Conservation (phyloP, 2,113 vertebrate genomes). For the Alouatta palliata region DNA sequence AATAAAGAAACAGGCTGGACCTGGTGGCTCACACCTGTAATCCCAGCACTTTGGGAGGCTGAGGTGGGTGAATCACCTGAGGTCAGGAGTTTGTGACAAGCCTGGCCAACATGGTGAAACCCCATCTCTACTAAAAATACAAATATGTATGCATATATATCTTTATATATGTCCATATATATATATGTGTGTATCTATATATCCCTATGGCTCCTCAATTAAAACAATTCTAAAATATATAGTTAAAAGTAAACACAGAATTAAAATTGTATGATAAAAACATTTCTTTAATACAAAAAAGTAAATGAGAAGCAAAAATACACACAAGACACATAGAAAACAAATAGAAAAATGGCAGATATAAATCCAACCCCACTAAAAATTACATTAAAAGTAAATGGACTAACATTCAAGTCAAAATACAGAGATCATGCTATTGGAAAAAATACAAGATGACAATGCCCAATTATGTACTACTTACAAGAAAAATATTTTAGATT, state of each 20-base stretch:
- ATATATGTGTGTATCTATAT: no score
- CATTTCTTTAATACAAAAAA: background rate
- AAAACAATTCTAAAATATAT: background rate
- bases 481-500: background rate
- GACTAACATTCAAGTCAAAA: background rate
- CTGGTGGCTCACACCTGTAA: no score
- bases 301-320: background rate
- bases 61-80: no score
- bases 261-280: background rate
- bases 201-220: background rate
- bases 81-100: no score
- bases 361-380: background rate
- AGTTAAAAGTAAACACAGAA: background rate
- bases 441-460: background rate
- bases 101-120: no score
- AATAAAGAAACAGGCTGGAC: no score
- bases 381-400: background rate
- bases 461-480: background rate
- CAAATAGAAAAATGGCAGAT: background rate
- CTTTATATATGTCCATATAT: no score
- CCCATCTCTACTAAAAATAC: no score
- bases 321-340: background rate
- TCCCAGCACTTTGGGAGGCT: no score
- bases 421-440: background rate
- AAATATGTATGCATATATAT: no score